Conservation (phyloP, 2,888 invertebrate genomes). For the Metacarcinus magister region DNA sequence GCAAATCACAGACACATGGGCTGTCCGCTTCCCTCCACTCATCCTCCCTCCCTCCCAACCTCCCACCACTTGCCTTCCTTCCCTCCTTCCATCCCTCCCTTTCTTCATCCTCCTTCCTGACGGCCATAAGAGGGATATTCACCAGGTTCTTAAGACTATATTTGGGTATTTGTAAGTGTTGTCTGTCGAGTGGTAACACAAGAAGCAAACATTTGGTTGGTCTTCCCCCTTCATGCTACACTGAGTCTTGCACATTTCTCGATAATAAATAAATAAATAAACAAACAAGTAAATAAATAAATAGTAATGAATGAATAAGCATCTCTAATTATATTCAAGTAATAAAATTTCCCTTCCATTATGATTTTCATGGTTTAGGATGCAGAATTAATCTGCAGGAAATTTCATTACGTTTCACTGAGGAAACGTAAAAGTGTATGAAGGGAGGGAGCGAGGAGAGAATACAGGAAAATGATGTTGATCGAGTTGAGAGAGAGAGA, state of each 20-base stretch:
- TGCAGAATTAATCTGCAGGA: background rate
- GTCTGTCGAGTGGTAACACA: background rate
- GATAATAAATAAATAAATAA: background rate
- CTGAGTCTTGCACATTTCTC: too few species aligned
- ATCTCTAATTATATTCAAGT: too few species aligned
- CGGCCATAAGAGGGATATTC: background rate
- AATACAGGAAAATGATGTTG: too few species aligned
- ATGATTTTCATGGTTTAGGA: background rate
- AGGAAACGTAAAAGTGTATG: background rate
- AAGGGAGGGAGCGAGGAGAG: constrained; percentile 22
- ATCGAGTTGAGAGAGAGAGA: background rate
- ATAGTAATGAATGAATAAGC: background rate
- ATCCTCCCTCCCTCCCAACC: too few species aligned
- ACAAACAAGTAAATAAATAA: background rate
- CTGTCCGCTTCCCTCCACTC: too few species aligned
- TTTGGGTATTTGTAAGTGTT: background rate
- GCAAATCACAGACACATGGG: too few species aligned
- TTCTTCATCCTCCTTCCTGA: background rate
- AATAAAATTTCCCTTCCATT: too few species aligned
- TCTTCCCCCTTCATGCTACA: background rate
- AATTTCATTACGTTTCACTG: background rate
- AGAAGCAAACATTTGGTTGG: background rate
- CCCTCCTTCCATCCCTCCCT: too few species aligned
- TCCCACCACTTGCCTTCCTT: too few species aligned
- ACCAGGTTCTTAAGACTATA: background rate